Evolutionary conservation across 2,888 invertebrate species (phyloP), one percentile per base, ranked within the genome.

Genomic region (Dynastes tityus): DNA sequence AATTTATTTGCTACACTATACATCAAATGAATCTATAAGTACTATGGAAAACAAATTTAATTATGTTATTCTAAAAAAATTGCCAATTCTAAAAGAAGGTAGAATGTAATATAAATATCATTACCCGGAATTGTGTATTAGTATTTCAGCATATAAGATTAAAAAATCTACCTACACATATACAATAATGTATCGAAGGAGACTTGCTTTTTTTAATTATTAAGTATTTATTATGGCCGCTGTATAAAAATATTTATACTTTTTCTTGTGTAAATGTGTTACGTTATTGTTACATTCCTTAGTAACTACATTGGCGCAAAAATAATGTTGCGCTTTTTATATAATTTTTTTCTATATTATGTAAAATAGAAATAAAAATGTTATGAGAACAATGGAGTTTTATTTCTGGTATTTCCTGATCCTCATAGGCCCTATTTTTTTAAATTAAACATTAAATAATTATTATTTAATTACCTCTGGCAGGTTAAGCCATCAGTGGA

Each of bases 261-360:
- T 29, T 75, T 68, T 58, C 27, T 58, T 71, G 16, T 51, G 55
- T 79, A 75, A 76, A 49, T 55, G 55, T 76, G 37, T 45, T 76
- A 75, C 51, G 63, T 80, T 80, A 83, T 84, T 83, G 84, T 85
- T 85, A 84, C 86, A 86, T 86, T 85, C 85, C 85, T 83, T 81
- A 80, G 58, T 51, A 70, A 65, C 37, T 40, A 58, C 64, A 67
- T 68, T 32, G 3, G 71, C 32, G 16, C 55, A 71, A 11, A 29
- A 71, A 37, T 37, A 82, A 81, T 78, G 79, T 83, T 83, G 84
- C 86, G 85, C 85, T 83, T 85, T 84, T 83, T 83, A 82, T 83
- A 82, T 79, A 81, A 78, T 82, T 82, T 82, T 81, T 75, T 70
- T 45, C 45, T 8, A 45, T 45, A 45, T 55, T 74, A 78, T 78